These are phyloP conservation scores for Coregonus clupeaformis DNA, from an alignment of 2,113 vertebrate genomes.

Conservation along the genomic window DNA sequence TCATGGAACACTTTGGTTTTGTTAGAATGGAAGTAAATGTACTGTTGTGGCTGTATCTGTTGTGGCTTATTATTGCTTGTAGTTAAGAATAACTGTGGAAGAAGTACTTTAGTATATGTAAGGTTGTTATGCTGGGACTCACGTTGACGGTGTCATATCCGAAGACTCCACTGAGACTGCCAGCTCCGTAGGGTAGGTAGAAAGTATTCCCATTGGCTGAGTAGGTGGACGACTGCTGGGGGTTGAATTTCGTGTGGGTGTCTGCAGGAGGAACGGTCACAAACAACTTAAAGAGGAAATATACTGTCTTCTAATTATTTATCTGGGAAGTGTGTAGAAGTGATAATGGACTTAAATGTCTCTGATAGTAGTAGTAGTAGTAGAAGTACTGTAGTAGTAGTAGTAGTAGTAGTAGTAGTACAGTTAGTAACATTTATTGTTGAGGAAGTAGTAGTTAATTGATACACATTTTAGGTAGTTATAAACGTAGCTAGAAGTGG, in stretches of 20 bases:
- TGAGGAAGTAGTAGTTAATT: background rate
- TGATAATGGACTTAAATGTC: background rate
- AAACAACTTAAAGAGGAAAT: conserved; percentile 2
- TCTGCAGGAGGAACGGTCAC: conserved; percentile 32
- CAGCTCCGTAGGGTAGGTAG: conserved; percentile 60
- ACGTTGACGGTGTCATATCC: conserved; percentile 54
- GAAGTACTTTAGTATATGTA: too few relatives aligned
- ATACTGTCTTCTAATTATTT: too few relatives aligned
- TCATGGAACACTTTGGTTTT: background rate
- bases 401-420: background rate
- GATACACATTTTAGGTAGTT: background rate
- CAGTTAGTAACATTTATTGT: background rate
- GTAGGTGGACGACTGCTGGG: conserved; percentile 59
- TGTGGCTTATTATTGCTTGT: background rate
- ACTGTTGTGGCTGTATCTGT: background rate
- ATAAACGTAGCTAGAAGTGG: background rate
- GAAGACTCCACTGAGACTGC: conserved; percentile 57
- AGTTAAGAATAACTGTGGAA: background rate
- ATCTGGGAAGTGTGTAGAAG: background rate
- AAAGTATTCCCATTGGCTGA: conserved; percentile 41
- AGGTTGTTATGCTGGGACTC: background rate
- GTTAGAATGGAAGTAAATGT: background rate
- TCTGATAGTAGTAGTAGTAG: background rate
- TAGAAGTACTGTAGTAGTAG: background rate
- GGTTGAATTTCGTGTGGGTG: conserved; percentile 57